Evolutionary conservation across 2,113 vertebrate genomes (phyloP), one percentile per base, ranked within the genome.

Genomic region (Leptodactylus fuscus): DNA sequence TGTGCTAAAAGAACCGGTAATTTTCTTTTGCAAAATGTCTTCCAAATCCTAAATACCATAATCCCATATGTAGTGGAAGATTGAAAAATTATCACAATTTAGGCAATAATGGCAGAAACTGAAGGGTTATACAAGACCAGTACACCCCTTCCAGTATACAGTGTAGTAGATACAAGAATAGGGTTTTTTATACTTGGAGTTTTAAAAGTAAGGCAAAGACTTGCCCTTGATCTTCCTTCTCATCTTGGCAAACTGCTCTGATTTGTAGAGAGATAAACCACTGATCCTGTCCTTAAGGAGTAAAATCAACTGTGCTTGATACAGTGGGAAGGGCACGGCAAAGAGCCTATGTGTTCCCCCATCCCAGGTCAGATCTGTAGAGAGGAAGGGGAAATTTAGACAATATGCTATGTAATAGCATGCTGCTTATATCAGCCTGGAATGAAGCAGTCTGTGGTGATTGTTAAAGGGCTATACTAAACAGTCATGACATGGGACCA

Each of bases 71-170:
- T 46, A 46, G 38, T 32, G 44, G 24, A 27, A 18, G 73, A 49
- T 75, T 75, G 46, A 49, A 49, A 48, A 49, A 46, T 73, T 6
- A 49, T 46, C 73, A 75, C 73, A 75, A 48, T 48, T 74, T 46
- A 11, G 2, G 38, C 15, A 4, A 41, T 41, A 24, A 22, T 53
- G 22, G 60, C 58, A 48, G 8, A 29, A 62, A 62, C 1, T 67
- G 6, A 67, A 67, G 62, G 62, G 62, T 20, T 29, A 32, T 16
- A 8, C 62, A 67, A 34, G 29, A 24, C 15, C 0, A 18, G 62
- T 67, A 16, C 1, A 34, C 62, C 29, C 6, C 32, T 36, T 67
- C 32, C 4, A 32, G 11, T 65, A 34, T 20, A 20, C 15, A 20
- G 18, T 51, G 20, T 67, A 16, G 29, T 9, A 67, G 60, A 27